These are phyloP conservation scores for Caranx ignobilis DNA, from an alignment of 2,113 vertebrate genomes.

Conservation along the genomic window DNA sequence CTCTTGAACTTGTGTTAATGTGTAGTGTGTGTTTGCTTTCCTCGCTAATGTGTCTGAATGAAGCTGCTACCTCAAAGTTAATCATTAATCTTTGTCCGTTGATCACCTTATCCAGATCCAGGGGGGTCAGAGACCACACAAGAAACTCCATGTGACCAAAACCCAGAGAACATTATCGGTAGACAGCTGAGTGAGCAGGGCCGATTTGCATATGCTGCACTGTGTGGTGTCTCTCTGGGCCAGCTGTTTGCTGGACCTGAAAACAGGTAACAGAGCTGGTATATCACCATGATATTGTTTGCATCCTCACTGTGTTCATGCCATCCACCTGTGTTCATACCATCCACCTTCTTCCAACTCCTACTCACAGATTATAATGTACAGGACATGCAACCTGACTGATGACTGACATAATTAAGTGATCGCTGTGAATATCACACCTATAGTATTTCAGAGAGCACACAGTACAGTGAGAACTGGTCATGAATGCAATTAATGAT, in stretches of 20 bases:
- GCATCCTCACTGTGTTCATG: no score
- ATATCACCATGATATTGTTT: no score
- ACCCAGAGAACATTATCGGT: slow-evolving; percentile 58
- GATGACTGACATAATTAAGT: no score
- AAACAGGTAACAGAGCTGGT: slow-evolving; percentile 82
- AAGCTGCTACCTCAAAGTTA: slow-evolving; percentile 24
- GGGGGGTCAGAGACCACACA: slow-evolving; percentile 59
- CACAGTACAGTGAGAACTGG: no score
- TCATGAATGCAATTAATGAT: no score
- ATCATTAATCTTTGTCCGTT: slow-evolving; percentile 42
- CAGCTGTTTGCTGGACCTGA: slow-evolving; percentile 87
- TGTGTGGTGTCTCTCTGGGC: slow-evolving; percentile 89
- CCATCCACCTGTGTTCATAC: no score
- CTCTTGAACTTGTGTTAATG: neutral
- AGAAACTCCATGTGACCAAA: slow-evolving; percentile 28
- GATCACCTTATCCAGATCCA: slow-evolving; percentile 59
- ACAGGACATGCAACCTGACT: no score
- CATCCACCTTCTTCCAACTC: no score
- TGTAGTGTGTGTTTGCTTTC: neutral
- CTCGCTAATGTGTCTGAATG: neutral
- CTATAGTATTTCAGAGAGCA: no score
- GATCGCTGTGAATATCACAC: no score
- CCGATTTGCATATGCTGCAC: slow-evolving; percentile 89
- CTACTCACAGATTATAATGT: no score
- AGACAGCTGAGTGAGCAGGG: slow-evolving; percentile 84